Base-by-base conservation (phyloP, 37 sponge, comb jelly and placozoan species). In the Chondrilla cf. caribensis region DNA sequence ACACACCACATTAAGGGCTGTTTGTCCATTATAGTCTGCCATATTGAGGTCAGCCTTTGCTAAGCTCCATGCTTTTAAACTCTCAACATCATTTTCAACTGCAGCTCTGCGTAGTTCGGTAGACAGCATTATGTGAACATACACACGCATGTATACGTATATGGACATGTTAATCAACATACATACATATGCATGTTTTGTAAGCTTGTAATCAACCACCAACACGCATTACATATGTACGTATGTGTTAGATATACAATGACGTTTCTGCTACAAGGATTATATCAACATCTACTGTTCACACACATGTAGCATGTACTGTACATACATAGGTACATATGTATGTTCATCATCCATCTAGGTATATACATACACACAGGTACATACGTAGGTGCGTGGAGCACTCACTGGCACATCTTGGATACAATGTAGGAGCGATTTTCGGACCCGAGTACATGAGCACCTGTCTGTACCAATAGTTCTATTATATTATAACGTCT, bases 401-500 rank as follows among this genome's bases (percentile, higher is more conserved):
- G n/a, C n/a, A 31, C 89, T 29, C 58, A 84, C 81, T 68, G 42
- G 81, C 84, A 80, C 9, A 79, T 39, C 42, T 58, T 29, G 18
- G 71, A 78, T 0, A 51, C 84, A 22, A 88, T 79, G 26, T 79
- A 58, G 32, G 40, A 35, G 3, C 11, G 26, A 2, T 71, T 51
- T 42, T 70, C 73, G 0, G 84, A 22, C 38, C 38, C 44, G 19
- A 32, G 57, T 35, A 87, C n/a, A 38, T 84, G 84, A 47, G 94
- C 94, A 54, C 90, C 90, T 26, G 90, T 79, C 59, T 90, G 85
- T 2, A 86, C 57, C 36, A 89, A 31, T 3, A 89, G 66, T 37
- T 87, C 42, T 3, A 89, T 78, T n/a, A 89, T 80, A 43, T 66
- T 70, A 19, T 78, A 42, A 29, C 71, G 77, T 70, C 87, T 88